Conservation (phyloP, 1,140 invertebrate species). For the Neodiprion fabricii region DNA sequence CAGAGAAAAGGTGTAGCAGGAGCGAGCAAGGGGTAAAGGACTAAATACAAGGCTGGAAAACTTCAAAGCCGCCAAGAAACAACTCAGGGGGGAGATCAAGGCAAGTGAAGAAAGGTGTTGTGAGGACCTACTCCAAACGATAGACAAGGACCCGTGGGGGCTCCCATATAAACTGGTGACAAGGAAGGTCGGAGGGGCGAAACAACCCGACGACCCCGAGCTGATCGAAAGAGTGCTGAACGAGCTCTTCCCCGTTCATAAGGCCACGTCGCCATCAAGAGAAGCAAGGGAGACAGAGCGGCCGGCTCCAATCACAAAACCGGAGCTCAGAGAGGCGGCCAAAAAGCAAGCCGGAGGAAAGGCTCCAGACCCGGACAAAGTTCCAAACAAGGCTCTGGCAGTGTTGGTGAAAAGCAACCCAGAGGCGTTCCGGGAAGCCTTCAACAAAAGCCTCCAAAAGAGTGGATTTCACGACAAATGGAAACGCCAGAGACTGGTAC, state of each 20-base stretch:
- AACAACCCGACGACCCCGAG: background rate
- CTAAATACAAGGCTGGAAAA: too few species aligned
- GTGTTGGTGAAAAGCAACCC: background rate
- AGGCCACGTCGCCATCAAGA: background rate
- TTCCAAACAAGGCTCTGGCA: background rate
- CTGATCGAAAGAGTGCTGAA: background rate
- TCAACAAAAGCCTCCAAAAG: background rate
- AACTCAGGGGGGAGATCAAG: background rate
- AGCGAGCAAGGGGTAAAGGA: too few species aligned
- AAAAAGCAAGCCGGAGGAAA: background rate
- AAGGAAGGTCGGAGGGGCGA: background rate
- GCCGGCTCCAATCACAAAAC: background rate
- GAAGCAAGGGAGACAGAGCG: background rate
- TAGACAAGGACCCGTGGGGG: constrained; percentile 22
- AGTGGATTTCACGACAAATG: background rate
- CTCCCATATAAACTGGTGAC: constrained; percentile 24
- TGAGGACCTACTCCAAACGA: constrained; percentile 14
- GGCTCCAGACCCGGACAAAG: background rate
- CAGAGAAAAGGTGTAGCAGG: too few species aligned
- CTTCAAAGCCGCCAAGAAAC: background rate
- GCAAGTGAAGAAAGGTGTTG: constrained; percentile 4
- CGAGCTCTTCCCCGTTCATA: background rate
- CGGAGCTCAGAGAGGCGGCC: background rate
- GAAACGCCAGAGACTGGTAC: too few species aligned
- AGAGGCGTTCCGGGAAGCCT: background rate